Conservation (phyloP, 2,888 invertebrate genomes). For the Eurytoma californica region DNA sequence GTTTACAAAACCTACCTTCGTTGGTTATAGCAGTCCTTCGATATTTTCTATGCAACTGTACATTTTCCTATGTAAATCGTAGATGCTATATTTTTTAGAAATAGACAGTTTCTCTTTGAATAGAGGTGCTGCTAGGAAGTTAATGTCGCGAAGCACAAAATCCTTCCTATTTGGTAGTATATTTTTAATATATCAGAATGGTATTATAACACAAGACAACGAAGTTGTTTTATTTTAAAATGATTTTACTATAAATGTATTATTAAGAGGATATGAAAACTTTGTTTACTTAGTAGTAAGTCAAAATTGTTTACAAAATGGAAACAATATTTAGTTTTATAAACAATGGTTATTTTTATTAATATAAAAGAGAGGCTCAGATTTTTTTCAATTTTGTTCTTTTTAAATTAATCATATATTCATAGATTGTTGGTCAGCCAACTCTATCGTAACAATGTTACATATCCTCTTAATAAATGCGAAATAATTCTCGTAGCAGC, state of each 20-base stretch:
- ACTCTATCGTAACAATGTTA: too few relatives aligned
- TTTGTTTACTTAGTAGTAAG: too few relatives aligned
- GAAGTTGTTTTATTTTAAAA: too few relatives aligned
- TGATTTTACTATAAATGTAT: too few relatives aligned
- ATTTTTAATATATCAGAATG: too few relatives aligned
- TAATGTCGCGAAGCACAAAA: not conserved
- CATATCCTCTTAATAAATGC: not conserved
- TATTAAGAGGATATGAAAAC: too few relatives aligned
- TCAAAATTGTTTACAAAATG: too few relatives aligned
- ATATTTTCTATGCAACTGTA: conserved; percentile 53
- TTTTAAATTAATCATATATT: too few relatives aligned
- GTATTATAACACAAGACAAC: too few relatives aligned
- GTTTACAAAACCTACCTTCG: conserved; percentile 28
- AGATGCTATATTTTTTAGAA: conserved; percentile 45
- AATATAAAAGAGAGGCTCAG: not conserved
- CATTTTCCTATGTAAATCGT: conserved; percentile 50
- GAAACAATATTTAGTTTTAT: not conserved
- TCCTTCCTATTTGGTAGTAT: not conserved
- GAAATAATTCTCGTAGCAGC: conserved; percentile 24
- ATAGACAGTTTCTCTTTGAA: conserved; percentile 42
- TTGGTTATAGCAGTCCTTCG: conserved; percentile 40
- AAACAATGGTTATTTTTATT: too few relatives aligned
- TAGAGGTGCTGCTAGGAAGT: conserved; percentile 19
- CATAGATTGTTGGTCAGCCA: not conserved
- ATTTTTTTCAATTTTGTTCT: not conserved